Conservation (phyloP, 2,113 vertebrate genomes). For the Oncorhynchus kisutch region DNA sequence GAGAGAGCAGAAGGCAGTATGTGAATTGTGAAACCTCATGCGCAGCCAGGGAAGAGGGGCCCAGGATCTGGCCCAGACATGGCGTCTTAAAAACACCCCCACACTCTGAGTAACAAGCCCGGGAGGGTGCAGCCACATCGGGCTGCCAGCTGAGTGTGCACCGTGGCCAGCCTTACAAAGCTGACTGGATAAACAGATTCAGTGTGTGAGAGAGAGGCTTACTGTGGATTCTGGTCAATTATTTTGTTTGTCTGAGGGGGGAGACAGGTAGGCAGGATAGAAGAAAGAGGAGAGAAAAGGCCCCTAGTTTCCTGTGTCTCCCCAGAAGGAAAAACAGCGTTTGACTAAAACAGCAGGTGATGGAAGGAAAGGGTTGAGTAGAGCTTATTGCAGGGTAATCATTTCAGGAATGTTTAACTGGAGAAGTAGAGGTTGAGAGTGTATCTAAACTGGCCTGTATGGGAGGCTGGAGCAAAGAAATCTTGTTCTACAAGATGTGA, state of each 20-base stretch:
- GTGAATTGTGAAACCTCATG: background rate
- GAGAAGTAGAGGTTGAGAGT: background rate
- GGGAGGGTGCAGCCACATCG: background rate
- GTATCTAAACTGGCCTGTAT: background rate
- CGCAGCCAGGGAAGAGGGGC: background rate
- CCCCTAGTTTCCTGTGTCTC: no score
- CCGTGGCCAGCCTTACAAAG: slow-evolving; percentile 1
- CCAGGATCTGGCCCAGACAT: background rate
- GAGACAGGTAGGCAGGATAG: no score
- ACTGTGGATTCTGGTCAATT: no score
- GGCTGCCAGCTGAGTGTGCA: background rate
- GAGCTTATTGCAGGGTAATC: background rate
- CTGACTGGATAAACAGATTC: background rate
- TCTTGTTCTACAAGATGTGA: background rate
- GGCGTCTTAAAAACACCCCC: no score
- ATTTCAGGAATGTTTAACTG: background rate
- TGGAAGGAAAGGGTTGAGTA: no score
- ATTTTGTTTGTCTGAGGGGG: background rate
- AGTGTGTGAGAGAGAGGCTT: no score
- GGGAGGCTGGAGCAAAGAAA: background rate
- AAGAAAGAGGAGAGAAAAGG: no score
- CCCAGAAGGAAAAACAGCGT: no score
- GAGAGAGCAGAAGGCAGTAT: background rate
- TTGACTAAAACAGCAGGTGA: no score
- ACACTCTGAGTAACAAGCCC: no score